A percentile compares a stretch with the other conserved stretches of the same genome.
These are phyloP conservation scores for Plestiodon gilberti DNA, from an alignment of 2,113 vertebrate species.

Conservation along the genomic window DNA sequence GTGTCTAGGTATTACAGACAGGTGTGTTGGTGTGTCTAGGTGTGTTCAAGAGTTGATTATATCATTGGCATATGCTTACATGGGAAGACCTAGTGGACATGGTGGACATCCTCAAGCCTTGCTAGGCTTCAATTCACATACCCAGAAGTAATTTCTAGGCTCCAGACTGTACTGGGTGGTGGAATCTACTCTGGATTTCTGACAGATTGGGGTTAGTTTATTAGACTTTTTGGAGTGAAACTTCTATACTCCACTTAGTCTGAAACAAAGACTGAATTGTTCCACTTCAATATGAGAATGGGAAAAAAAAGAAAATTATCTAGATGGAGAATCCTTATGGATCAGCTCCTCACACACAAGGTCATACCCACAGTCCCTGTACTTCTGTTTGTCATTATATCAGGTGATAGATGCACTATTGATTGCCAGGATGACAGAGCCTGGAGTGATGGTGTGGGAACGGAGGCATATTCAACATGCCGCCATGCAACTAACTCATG, in stretches of 20 bases:
- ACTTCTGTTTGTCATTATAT: slow-evolving; percentile 61
- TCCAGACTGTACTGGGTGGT: not conserved
- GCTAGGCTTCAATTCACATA: not conserved
- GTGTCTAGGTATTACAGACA: no score
- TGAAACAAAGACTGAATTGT: not conserved
- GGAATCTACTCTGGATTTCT: not conserved
- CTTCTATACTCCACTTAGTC: not conserved
- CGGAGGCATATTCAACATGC: slow-evolving; percentile 63
- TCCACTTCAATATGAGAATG: not conserved
- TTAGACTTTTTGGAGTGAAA: not conserved
- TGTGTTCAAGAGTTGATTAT: not conserved
- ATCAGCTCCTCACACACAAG: slow-evolving; percentile 65
- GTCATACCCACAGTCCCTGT: slow-evolving; percentile 61
- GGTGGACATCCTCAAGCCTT: not conserved
- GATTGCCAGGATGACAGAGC: slow-evolving; percentile 69
- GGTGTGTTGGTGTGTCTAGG: no score
- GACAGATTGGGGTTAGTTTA: not conserved
- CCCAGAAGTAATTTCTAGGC: not conserved
- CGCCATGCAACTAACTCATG: slow-evolving; percentile 59
- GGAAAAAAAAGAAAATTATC: not conserved
- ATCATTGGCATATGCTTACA: no score
- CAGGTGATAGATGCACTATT: slow-evolving; percentile 49
- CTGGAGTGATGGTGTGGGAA: slow-evolving; percentile 70
- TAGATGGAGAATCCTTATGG: slow-evolving; percentile 49
- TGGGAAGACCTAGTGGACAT: not conserved